Evolutionary conservation across 2,113 vertebrate species (phyloP).

Genomic region (Gymnobelideus leadbeateri): DNA sequence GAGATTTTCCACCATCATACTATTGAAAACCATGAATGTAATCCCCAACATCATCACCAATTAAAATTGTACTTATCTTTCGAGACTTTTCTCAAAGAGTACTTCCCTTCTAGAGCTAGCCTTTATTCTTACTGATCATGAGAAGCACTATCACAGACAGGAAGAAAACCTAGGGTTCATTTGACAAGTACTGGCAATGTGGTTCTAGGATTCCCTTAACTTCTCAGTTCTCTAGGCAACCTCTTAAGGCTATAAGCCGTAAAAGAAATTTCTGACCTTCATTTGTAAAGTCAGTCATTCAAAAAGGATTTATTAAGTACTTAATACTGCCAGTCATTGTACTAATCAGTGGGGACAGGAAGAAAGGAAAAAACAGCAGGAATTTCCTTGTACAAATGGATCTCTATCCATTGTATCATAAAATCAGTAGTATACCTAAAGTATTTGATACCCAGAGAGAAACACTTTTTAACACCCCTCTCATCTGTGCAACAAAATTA

Average conservation of each 20-base stretch:
- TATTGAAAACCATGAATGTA: not conserved
- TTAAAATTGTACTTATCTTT: not conserved
- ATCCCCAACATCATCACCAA: not conserved
- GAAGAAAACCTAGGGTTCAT: not conserved
- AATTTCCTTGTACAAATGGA: not conserved
- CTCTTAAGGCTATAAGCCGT: not conserved
- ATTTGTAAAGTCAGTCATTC: not conserved
- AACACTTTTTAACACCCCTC: not conserved
- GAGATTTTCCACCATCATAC: not conserved
- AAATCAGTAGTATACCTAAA: not conserved
- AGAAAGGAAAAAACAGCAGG: not conserved
- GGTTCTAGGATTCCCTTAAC: not conserved
- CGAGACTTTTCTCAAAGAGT: not conserved
- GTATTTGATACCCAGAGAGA: not conserved
- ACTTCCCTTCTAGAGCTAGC: not conserved
- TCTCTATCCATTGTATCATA: not conserved
- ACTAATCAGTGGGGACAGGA: not conserved
- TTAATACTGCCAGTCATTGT: not conserved
- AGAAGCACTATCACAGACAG: not conserved
- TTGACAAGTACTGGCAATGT: not conserved
- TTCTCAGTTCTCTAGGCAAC: not conserved
- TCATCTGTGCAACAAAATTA: not conserved
- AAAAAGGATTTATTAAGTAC: not conserved
- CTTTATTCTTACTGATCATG: not conserved
- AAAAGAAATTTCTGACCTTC: not conserved